phyloP scores from a whole-genome alignment of 2,888 invertebrate species.

The Gymnosoma rotundatum region DNA sequence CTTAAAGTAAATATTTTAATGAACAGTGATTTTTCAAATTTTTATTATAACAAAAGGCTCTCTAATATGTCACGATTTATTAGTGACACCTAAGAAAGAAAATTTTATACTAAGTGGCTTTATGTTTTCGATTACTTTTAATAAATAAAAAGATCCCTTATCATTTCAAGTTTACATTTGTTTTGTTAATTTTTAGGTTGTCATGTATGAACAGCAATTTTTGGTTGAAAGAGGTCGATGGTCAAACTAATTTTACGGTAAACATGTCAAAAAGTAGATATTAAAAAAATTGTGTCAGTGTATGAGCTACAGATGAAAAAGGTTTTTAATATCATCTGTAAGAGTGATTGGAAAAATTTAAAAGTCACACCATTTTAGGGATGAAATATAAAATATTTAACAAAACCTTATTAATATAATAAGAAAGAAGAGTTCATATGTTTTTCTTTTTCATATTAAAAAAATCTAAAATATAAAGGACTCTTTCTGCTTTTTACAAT shows the following conservation, averaged over 20 bases:
- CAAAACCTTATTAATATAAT: no score
- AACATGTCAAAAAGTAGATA: constrained; percentile 27
- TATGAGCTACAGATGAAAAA: constrained; percentile 16
- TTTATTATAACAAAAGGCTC: no score
- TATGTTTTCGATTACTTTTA: neutral
- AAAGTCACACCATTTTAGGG: no score
- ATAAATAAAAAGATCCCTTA: constrained; percentile 8
- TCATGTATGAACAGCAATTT: constrained; percentile 44
- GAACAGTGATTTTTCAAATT: no score
- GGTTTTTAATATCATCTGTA: constrained; percentile 27
- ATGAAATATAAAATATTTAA: no score
- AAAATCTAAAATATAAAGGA: no score
- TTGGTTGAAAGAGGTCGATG: constrained; percentile 42
- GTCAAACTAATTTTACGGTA: constrained; percentile 41
- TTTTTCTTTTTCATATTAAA: no score
- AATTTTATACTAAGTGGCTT: neutral
- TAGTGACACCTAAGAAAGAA: constrained; percentile 22
- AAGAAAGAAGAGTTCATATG: no score
- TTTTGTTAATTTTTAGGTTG: constrained; percentile 22
- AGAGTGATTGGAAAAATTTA: neutral
- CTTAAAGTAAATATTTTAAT: no score
- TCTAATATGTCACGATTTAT: no score
- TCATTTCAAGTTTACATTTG: constrained; percentile 17
- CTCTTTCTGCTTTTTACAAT: no score
- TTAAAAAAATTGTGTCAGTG: neutral